Evolutionary conservation across 2,888 invertebrate species (phyloP), one percentile per base, ranked within the genome.

Genomic region (Gandaritis pyraliata): DNA sequence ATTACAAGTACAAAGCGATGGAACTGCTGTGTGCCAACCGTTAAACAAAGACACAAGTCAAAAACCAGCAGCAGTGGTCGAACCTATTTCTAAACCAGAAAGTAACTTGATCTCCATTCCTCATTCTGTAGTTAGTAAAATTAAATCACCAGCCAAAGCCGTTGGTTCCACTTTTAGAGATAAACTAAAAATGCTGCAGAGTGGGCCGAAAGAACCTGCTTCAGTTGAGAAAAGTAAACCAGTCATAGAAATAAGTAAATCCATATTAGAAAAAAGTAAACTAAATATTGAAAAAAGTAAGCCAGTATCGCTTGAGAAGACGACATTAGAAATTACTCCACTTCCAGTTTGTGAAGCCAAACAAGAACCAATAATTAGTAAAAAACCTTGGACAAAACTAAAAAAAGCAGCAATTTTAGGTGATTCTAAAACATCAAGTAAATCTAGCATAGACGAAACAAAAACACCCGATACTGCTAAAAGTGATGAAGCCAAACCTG

Each of bases 351-450:
- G 76, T 30, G 90, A 87, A 72, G 71, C 30, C 30, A 85, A 83
- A 73, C 88, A 88, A 50, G 88, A 89, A 48, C 71, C 81, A 11
- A 93, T 33, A 45, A 18, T 54, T 36, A 53, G 43, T 48, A 95
- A 94, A 76, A 95, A 94, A 72, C 95, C 95, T 1, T 97, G 96
- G 96, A 94, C 94, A 12, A 96, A 96, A 88, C 87, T 97, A 46
- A 96, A 96, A 81, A 94, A 96, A 80, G 96, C 96, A 12, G 91
- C 94, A 39, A 94, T 94, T 69, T 86, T 94, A 72, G 92, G 94
- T 41, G 94, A 92, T 57, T 80, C 91, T 33, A 92, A 91, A 79
- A 87, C 77, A 66, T 83, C 82, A 73, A 88, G 81, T 70, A 87
- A 85, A 77, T 78, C 84, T 72, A 87, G 83, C 71, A 15, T 78